Conservation (phyloP, 2,888 invertebrate genomes). For the Coleophora deauratella region DNA sequence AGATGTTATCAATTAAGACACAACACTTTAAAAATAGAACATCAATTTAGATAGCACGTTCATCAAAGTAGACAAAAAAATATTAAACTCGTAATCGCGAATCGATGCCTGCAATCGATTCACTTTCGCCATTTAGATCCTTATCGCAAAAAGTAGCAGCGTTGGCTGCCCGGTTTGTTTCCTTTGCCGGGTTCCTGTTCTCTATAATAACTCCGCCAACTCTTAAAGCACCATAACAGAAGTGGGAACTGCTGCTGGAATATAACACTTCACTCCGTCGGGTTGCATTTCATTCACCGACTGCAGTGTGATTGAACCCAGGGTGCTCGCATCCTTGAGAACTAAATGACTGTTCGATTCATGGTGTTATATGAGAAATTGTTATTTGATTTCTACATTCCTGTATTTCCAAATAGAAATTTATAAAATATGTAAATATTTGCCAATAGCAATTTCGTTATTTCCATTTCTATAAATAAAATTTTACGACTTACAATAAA, state of each 20-base stretch:
- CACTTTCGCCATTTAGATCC: conserved; percentile 55
- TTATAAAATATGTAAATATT: no score
- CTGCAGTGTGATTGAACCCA: conserved; percentile 59
- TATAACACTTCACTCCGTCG: conserved; percentile 27
- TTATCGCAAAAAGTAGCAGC: conserved; percentile 48
- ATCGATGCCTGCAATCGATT: conserved; percentile 47
- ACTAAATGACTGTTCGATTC: conserved; percentile 42
- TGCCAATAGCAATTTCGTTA: no score
- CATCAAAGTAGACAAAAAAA: conserved; percentile 17
- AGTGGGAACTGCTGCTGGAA: conserved; percentile 12
- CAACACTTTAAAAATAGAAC: no score
- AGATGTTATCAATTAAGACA: no score
- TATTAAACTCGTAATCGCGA: conserved; percentile 31
- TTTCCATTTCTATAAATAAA: no score
- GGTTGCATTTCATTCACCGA: conserved; percentile 58
- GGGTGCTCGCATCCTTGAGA: conserved; percentile 55
- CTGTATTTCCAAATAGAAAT: no score
- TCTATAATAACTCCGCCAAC: conserved; percentile 18
- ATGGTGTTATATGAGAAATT: conserved; percentile 14
- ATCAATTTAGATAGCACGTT: no score
- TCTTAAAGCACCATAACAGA: conserved; percentile 15
- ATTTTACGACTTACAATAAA: no score
- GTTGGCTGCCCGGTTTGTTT: conserved; percentile 24
- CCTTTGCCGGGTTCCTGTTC: conserved; percentile 34
- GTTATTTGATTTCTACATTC: background rate